Evolutionary conservation across 2,888 invertebrate species (phyloP), one percentile per base, ranked within the genome.

Genomic region (Mylabris sibirica): DNA sequence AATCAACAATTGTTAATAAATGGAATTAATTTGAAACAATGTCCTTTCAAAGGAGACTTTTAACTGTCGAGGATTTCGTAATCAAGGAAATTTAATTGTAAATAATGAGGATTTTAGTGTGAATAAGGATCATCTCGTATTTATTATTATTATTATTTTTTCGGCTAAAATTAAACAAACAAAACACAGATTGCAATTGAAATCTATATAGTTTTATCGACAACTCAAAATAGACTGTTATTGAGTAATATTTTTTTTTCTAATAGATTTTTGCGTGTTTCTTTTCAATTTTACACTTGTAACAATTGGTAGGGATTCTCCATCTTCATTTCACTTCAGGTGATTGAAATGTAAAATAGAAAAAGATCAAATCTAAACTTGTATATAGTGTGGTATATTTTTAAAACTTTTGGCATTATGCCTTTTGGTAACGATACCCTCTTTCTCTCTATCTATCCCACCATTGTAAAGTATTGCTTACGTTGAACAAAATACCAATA

Each of bases 161-260:
- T 38, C 11, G 38, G 3, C 35, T 35, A 9, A 12, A 38, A 20
- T 57, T 24, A 24, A 22, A 24, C 12, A 24, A 24, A 57, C 57
- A 57, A 57, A 57, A 5, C 57, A 24, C 57, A 14, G 24, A 14
- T 20, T 57, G 22, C 24, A 14, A 57, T 57, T 57, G 3, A 57
- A 57, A 24, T 20, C 49, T 9, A 49, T 49, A 49, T 5, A 14
- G 24, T 12, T 57, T 22, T 24, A 57, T 67, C 66, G 71, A 59
- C 71, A 65, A 70, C 64, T 67, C 63, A 68, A 71, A 72, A 72
- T 72, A 69, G 71, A 74, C 74, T 74, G 69, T 71, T 72, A 72
- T 71, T 71, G 71, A 71, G 67, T 74, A 74, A 74, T 71, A 30
- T 65, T 67, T 69, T 66, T 65, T 44, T 35, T 67, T 14, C 14